Conservation (phyloP, 2,113 vertebrate species). For the Eublepharis macularius region DNA sequence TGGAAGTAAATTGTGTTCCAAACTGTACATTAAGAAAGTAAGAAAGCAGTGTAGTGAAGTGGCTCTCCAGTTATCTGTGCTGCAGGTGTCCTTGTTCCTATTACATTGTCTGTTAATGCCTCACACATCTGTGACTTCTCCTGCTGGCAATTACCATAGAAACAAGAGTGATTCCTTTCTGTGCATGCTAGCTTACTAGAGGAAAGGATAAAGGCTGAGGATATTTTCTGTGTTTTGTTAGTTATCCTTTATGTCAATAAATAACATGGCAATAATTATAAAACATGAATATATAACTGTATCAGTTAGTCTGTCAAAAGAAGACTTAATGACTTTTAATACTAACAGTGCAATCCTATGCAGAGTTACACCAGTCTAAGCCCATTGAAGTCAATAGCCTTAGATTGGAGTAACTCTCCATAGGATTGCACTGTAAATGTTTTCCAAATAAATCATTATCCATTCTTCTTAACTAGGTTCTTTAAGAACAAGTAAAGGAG, state of each 20-base stretch:
- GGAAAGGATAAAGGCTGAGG: neutral
- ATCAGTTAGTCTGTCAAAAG: neutral
- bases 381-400: too few relatives aligned
- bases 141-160: neutral
- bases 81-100: neutral
- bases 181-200: neutral
- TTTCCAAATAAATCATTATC: neutral
- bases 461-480: neutral
- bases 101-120: neutral
- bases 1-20: conserved; percentile 9
- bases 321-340: neutral
- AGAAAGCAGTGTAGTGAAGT: neutral
- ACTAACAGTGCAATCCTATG: too few relatives aligned
- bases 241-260: neutral
- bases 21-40: conserved; percentile 29
- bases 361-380: too few relatives aligned
- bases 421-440: too few relatives aligned
- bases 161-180: neutral
- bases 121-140: neutral
- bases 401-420: too few relatives aligned
- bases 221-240: neutral
- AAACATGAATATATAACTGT: neutral
- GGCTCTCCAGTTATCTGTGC: neutral
- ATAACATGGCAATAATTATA: neutral
- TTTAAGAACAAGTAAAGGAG: neutral